Conservation (phyloP, 2,888 invertebrate genomes). For the Dryocosmus kuriphilus region DNA sequence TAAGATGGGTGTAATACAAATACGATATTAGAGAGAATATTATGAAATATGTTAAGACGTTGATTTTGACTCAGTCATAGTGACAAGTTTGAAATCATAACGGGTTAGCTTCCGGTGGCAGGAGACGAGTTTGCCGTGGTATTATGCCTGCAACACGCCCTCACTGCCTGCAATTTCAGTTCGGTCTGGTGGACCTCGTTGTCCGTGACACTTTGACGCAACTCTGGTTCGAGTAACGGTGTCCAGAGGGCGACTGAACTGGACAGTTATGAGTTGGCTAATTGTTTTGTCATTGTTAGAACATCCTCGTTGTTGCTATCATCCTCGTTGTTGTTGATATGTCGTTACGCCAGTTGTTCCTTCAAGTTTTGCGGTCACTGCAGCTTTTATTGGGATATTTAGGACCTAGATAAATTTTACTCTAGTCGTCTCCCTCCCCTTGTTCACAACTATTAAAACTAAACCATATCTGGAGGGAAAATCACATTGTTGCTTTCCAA, state of each 20-base stretch:
- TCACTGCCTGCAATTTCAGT: slow-evolving; percentile 71
- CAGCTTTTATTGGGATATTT: slow-evolving; percentile 16
- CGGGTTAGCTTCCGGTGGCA: slow-evolving; percentile 4
- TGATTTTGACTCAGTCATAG: not conserved
- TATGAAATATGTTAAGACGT: not conserved
- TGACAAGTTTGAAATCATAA: slow-evolving; percentile 19
- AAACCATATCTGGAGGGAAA: not conserved
- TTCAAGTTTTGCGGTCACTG: slow-evolving; percentile 10
- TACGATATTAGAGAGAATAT: no score
- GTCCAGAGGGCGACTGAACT: slow-evolving; percentile 67
- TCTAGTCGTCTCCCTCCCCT: not conserved
- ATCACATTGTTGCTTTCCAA: no score
- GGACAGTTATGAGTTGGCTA: slow-evolving; percentile 77
- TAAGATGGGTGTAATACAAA: no score
- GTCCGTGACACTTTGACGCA: slow-evolving; percentile 76
- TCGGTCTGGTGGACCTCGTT: slow-evolving; percentile 75
- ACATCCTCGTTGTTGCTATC: slow-evolving; percentile 47
- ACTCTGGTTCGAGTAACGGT: slow-evolving; percentile 65
- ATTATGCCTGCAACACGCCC: slow-evolving; percentile 67
- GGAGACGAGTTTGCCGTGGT: slow-evolving; percentile 52
- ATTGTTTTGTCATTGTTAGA: slow-evolving; percentile 77
- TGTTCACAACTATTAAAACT: not conserved
- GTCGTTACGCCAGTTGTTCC: slow-evolving; percentile 7
- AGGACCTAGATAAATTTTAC: not conserved
- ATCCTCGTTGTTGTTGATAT: slow-evolving; percentile 41